phyloP scores from a whole-genome alignment of 2,888 invertebrate genomes.

The Cybosia mesomella region DNA sequence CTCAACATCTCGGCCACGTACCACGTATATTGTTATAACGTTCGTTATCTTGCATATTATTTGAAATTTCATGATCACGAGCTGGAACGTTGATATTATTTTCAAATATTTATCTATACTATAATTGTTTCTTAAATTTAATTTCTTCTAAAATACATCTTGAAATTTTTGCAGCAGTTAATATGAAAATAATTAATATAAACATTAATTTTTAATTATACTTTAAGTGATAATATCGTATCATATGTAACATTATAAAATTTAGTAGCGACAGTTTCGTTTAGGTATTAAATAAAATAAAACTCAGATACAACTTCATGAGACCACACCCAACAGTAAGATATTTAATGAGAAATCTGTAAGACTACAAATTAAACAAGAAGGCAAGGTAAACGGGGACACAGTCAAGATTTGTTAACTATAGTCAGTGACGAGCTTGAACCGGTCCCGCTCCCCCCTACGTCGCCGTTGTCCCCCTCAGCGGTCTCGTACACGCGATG shows the following conservation, averaged over 20 bases:
- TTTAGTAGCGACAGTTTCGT: not conserved
- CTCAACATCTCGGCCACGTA: constrained; percentile 37
- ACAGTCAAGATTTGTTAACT: constrained; percentile 58
- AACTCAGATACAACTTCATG: too few relatives aligned
- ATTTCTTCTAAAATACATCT: not conserved
- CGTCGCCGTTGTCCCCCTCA: constrained; percentile 36
- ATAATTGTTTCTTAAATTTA: not conserved
- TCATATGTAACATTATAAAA: not conserved
- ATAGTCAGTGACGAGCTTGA: constrained; percentile 62
- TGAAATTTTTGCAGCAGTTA: not conserved
- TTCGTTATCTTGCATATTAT: constrained; percentile 33
- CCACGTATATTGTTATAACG: constrained; percentile 33
- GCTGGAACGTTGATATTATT: not conserved
- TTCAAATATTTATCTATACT: not conserved
- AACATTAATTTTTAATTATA: not conserved
- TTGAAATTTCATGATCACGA: constrained; percentile 23
- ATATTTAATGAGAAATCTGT: constrained; percentile 44
- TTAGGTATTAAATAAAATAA: not conserved
- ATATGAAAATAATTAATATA: not conserved
- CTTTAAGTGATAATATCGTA: not conserved
- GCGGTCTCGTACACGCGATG: constrained; percentile 53
- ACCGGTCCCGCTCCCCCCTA: constrained; percentile 63
- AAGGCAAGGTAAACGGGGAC: constrained; percentile 75
- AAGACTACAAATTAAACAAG: constrained; percentile 54
- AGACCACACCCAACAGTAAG: constrained; percentile 25